phyloP scores from a whole-genome alignment of 2,888 invertebrate genomes.

The Rhagium mordax region DNA sequence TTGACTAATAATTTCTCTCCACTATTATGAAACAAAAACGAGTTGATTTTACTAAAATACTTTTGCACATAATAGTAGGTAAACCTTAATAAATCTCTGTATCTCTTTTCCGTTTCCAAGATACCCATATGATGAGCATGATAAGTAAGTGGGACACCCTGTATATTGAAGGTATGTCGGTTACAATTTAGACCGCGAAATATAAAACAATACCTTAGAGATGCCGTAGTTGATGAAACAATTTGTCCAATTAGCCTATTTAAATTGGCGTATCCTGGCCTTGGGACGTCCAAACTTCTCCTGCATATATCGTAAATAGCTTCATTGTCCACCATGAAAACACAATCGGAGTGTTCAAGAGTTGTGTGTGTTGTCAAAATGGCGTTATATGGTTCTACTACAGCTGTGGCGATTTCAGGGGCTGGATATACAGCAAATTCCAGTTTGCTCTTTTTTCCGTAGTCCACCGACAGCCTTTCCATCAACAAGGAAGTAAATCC shows the following conservation, averaged over 20 bases:
- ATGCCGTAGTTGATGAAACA: conserved; percentile 74
- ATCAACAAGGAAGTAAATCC: conserved; percentile 88
- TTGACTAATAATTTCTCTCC: too few species aligned
- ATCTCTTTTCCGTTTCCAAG: too few species aligned
- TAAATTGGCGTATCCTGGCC: conserved; percentile 88
- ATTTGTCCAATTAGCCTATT: conserved; percentile 85
- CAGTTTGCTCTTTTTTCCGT: conserved; percentile 85
- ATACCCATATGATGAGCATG: too few species aligned
- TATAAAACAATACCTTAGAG: conserved; percentile 71
- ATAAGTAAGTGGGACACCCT: too few species aligned
- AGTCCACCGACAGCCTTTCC: conserved; percentile 85
- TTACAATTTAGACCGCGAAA: too few species aligned
- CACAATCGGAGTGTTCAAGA: conserved; percentile 87
- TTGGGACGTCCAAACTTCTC: conserved; percentile 86
- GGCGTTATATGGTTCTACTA: conserved; percentile 77
- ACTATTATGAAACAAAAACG: too few species aligned
- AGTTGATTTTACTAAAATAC: too few species aligned
- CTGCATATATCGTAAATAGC: conserved; percentile 90
- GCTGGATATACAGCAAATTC: conserved; percentile 90
- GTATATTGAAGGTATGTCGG: too few species aligned
- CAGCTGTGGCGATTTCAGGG: conserved; percentile 69
- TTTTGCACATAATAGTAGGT: too few species aligned
- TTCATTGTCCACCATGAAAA: conserved; percentile 92
- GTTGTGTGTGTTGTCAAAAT: conserved; percentile 83
- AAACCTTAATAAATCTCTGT: too few species aligned